phyloP scores from a whole-genome alignment of 2,113 vertebrate species.

The Thamnaconus septentrionalis region DNA sequence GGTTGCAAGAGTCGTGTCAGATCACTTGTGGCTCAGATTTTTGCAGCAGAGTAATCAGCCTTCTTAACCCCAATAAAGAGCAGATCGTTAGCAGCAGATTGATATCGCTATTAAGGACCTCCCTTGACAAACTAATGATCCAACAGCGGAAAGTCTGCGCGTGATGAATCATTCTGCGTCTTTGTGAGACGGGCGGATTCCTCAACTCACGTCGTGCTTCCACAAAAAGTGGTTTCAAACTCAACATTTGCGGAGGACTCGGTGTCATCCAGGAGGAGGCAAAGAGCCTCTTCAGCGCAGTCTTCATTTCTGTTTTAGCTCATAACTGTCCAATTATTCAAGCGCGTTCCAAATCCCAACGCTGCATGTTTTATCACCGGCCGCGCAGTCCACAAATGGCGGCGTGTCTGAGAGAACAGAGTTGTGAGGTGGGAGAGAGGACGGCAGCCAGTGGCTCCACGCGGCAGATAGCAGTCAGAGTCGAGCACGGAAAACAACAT shows the following conservation, averaged over 20 bases:
- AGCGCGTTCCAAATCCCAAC: background rate
- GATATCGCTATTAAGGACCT: slow-evolving; percentile 1
- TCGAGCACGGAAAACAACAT: too few relatives aligned
- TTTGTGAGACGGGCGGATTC: background rate
- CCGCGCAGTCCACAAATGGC: background rate
- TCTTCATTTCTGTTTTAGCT: too few relatives aligned
- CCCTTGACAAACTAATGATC: background rate
- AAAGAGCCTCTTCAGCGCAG: too few relatives aligned
- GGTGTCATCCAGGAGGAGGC: too few relatives aligned
- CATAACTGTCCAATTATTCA: too few relatives aligned
- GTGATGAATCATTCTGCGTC: background rate
- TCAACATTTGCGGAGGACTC: too few relatives aligned
- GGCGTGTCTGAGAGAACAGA: background rate
- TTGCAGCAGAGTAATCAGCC: slow-evolving; percentile 3
- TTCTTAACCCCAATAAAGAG: background rate
- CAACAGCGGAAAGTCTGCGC: slow-evolving; percentile 1
- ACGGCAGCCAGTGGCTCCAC: background rate
- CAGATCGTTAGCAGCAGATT: background rate
- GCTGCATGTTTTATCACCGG: background rate
- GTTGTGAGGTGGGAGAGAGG: background rate
- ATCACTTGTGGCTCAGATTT: background rate
- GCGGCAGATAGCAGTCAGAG: background rate
- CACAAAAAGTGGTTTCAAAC: too few relatives aligned
- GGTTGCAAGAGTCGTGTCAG: background rate
- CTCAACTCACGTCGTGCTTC: background rate